Conservation (phyloP, 2,888 invertebrate genomes). For the Melanargia galathea region DNA sequence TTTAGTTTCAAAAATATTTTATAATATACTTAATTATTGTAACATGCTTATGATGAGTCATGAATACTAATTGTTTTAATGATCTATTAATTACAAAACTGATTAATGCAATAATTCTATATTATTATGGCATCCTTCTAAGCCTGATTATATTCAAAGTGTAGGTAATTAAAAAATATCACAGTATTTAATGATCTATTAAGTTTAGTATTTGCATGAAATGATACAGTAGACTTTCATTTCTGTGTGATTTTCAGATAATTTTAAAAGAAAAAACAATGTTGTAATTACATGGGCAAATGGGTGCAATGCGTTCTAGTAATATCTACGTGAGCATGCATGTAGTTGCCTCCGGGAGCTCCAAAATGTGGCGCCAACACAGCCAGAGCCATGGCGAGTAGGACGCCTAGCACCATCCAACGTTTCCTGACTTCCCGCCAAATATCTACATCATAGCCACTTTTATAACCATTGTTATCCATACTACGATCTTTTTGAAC, state of each 20-base stretch:
- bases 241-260: not conserved
- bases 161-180: not conserved
- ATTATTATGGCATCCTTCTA: not conserved
- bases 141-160: not conserved
- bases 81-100: not conserved
- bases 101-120: not conserved
- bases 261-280: not conserved
- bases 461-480: conserved; percentile 37
- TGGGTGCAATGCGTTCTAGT: conserved; percentile 72
- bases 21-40: not conserved
- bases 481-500: conserved; percentile 36
- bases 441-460: conserved; percentile 55
- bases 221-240: not conserved
- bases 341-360: conserved; percentile 73
- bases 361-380: conserved; percentile 63
- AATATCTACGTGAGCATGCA: conserved; percentile 62
- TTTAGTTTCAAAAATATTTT: not conserved
- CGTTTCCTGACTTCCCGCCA: conserved; percentile 57
- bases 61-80: not conserved
- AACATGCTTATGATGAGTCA: conserved; percentile 6
- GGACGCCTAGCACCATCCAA: conserved; percentile 65
- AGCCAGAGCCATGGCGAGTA: conserved; percentile 56
- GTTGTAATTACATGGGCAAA: conserved; percentile 59
- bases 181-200: not conserved
- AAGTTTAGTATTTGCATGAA: not conserved